Conservation (phyloP, 2,888 invertebrate genomes). For the Acanthosoma haemorrhoidale region DNA sequence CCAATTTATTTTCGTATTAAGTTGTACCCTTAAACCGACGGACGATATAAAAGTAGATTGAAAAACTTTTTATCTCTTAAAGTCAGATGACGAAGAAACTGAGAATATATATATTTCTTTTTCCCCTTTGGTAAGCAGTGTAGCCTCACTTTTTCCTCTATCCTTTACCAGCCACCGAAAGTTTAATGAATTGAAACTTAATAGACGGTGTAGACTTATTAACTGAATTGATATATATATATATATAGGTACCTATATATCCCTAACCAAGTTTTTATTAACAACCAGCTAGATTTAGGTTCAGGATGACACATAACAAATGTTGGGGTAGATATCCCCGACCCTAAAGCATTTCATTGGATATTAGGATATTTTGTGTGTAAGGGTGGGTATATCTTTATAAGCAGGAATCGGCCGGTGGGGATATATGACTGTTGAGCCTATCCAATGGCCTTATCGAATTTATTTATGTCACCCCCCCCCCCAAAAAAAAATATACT, state of each 20-base stretch:
- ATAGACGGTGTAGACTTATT: too few relatives aligned
- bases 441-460: slow-evolving; percentile 5
- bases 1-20: slow-evolving; percentile 11
- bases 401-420: neutral
- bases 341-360: neutral
- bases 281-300: neutral
- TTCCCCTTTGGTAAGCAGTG: neutral
- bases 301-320: neutral
- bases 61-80: slow-evolving; percentile 9
- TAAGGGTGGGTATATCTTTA: slow-evolving; percentile 7
- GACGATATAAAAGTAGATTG: slow-evolving; percentile 5
- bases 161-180: too few relatives aligned
- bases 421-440: neutral
- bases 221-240: too few relatives aligned
- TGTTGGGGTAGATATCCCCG: neutral
- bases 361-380: slow-evolving; percentile 4
- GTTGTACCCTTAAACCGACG: neutral
- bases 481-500: neutral
- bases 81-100: slow-evolving; percentile 2
- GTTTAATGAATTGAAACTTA: neutral
- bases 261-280: neutral
- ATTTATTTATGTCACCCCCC: slow-evolving; percentile 11
- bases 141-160: too few relatives aligned
- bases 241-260: neutral
- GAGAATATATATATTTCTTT: slow-evolving; percentile 8